phyloP scores from a whole-genome alignment of 2,797 vertebrate genomes.

The Eleutherodactylus coqui region DNA sequence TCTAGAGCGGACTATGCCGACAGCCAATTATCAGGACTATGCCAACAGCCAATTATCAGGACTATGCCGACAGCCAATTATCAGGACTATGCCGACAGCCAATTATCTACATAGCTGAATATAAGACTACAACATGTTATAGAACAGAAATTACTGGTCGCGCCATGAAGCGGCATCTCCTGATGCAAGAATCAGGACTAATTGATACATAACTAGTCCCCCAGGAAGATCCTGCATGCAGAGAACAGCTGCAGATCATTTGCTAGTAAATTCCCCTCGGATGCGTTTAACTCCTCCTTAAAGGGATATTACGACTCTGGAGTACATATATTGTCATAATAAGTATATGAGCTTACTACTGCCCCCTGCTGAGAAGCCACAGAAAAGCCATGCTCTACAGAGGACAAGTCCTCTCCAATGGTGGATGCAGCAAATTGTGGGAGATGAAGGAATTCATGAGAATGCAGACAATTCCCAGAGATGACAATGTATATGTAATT shows the following conservation, averaged over 20 bases:
- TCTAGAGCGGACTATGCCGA: too few species aligned
- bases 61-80: not conserved
- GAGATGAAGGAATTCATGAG: not conserved
- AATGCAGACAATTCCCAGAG: too few species aligned
- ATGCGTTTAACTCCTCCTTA: not conserved
- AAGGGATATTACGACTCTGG: not conserved
- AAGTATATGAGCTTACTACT: too few species aligned
- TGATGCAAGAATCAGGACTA: not conserved
- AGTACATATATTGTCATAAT: too few species aligned
- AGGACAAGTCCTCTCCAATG: not conserved
- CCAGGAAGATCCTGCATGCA: not conserved
- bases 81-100: not conserved
- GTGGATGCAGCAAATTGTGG: not conserved
- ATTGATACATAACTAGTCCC: slow-evolving; percentile 10
- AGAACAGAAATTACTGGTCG: not conserved
- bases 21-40: not conserved
- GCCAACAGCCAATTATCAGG: not conserved
- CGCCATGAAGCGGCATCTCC: not conserved
- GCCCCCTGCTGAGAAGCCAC: not conserved
- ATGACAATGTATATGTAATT: too few species aligned
- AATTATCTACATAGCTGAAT: not conserved
- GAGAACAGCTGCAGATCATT: slow-evolving; percentile 34
- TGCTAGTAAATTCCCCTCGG: not conserved
- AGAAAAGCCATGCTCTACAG: not conserved
- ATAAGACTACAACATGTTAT: not conserved